Evolutionary conservation across 1,140 invertebrate genomes (phyloP), one percentile per base, ranked within the genome.

Genomic region (Drosophila seguyi): DNA sequence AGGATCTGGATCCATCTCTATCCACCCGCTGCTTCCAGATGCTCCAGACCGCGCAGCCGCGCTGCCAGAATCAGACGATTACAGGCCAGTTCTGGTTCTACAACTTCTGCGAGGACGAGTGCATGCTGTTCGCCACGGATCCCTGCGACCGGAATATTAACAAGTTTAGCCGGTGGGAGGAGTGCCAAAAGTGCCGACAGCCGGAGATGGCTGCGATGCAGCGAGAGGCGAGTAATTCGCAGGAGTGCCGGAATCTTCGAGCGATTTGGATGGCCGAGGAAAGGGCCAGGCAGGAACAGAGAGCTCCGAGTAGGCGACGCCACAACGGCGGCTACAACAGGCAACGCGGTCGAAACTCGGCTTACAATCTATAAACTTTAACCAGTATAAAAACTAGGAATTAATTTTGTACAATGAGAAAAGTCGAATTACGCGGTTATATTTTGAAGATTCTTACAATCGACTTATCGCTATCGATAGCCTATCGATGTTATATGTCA

Each of bases 81-180:
- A 66, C 81, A 4, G 79, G 78, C 0, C 80, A 92, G 41, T 92
- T 80, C n/a, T 92, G 90, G 90, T 92, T 90, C 60, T 92, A 90
- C 34, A 92, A 90, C 47, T 92, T 76, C 47, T 92, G 90, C 47
- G 52, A 57, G 7, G 81, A 92, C 27, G 73, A 85, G 13, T 92
- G 90, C 45, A 92, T 92, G 86, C 22, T 92, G 0, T 92, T 60
- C 52, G 75, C 90, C 5, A 61, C 83, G 6, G 81, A 90, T 88
- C 56, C 44, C 0, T 92, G 90, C 39, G 90, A 92, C 73, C 78
- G 69, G 14, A 92, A 92, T 57, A 20, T 75, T 0, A 92, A 92
- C 60, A 92, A 92, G 55, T 92, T 90, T 22, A 88, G 36, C 20
- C 73, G 71, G 6, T 77, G 66, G 71, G 90, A 92, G 53, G 39